Base-by-base conservation (phyloP, 1,140 invertebrate species). In the Pararge aegeria region DNA sequence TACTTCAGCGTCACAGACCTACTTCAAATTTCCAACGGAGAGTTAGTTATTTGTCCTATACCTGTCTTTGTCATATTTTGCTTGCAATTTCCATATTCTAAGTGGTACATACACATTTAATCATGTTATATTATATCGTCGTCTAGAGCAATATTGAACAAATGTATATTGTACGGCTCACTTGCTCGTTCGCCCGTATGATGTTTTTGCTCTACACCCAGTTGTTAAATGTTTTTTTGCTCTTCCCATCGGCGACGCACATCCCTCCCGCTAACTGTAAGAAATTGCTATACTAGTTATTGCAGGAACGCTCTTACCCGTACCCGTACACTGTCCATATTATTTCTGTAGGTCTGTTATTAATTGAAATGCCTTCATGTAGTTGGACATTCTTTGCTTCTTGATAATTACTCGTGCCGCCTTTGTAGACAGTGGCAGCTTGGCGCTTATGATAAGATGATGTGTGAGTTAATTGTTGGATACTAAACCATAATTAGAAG, bases 241-340 rank as follows among this genome's bases (percentile, higher is more conserved):
- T 68, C 62, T 70, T 61, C 66, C 69, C 65, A 67, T 61, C 59
- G 51, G 58, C 66, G 68, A 44, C 58, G 57, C 61, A 54, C 72
- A 75, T 75, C 71, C 70, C 75, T 78, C 62, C 68, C 63, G 60
- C 16, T 81, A 80, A 78, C 73, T 76, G 75, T 78, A 75, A 66
- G 67, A 74, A 72, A 74, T 77, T 61, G 63, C 70, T 62, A 61
- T 65, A 61, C 55, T 68, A 56, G 61, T 61, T 60, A 54, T 57
- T 42, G 38, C 54, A 54, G 61, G 40, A 66, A 55, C 62, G 66
- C 54, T 68, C 53, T 60, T 66, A 51, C 15, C 40, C 38, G 55
- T 52, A 57, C 13, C 38, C 42, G 59, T 52, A 55, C 64, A 49
- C 59, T 57, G 40, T 61, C 62, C 59, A 61, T 64, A 65, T 68